Base-by-base conservation (phyloP, 2,888 invertebrate species). In the Rhamphomyia laevipes region DNA sequence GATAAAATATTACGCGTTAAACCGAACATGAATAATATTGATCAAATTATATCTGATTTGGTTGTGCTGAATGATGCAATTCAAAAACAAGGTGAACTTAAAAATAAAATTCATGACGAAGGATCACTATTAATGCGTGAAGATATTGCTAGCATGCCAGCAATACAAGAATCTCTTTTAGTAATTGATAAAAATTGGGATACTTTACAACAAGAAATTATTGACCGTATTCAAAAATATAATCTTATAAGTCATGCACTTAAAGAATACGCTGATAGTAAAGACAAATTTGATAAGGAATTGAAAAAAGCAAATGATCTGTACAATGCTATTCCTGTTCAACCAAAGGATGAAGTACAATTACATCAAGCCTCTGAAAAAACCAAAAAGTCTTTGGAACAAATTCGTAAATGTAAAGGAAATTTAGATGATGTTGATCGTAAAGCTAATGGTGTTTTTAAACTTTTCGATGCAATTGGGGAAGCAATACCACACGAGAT, bases 181-280 rank as follows among this genome's bases (percentile, higher is more conserved):
- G 77, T 84, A 1, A 78, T 87, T 40, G 90, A 91, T 61, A 78
- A 82, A 48, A 82, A 82, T 56, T 91, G 86, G 80, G 89, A 89
- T 63, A 82, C 83, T 66, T 73, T 86, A 2, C 82, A 82, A 46
- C 83, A 86, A 55, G 74, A 80, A 47, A 77, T 90, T 18, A 77
- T 78, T 48, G 85, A 86, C 51, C 81, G 84, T 49, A 82, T 83
- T 59, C 78, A 83, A 56, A 84, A 82, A 60, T 83, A 86, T 55
- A 77, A 81, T 10, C 76, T 86, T 37, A 75, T 89, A 48, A 80
- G 84, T 33, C 78, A 78, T 37, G 81, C 84, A 1, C 77, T 87
- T 71, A 82, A 84, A 57, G 84, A 85, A 59, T 81, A 87, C 58
- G 78, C 79, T 55, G 86, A 86, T 54, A 78, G 82, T 21, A 82